A percentile compares a stretch with the other conserved stretches of the same genome.
phyloP scores from a whole-genome alignment of 2,888 invertebrate species.

The Drosophila tripunctata region DNA sequence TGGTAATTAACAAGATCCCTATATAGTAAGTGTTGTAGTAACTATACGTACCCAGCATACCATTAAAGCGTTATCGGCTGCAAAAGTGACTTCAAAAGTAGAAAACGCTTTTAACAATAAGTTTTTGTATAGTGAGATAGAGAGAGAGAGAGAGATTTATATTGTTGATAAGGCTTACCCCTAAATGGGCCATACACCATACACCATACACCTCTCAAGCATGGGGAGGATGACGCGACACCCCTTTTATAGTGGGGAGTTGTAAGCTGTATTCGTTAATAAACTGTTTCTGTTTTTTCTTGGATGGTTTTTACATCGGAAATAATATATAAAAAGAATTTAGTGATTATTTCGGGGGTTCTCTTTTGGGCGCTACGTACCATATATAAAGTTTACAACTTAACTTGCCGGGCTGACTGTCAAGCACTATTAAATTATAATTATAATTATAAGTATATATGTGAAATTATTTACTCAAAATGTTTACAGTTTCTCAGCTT shows the following conservation, averaged over 20 bases:
- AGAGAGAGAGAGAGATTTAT: slow-evolving; percentile 23
- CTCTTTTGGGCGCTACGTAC: slow-evolving; percentile 54
- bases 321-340: slow-evolving; percentile 29
- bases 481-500: slow-evolving; percentile 38
- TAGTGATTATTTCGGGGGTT: slow-evolving; percentile 33
- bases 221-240: too few species aligned
- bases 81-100: slow-evolving; percentile 67
- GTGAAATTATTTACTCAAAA: slow-evolving; percentile 40
- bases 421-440: slow-evolving; percentile 36
- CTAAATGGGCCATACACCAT: slow-evolving; percentile 56
- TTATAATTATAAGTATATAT: too few species aligned
- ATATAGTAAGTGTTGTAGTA: slow-evolving; percentile 22
- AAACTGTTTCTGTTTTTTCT: slow-evolving; percentile 15
- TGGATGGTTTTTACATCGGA: slow-evolving; percentile 20
- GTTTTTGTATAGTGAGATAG: slow-evolving; percentile 11
- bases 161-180: slow-evolving; percentile 72
- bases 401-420: slow-evolving; percentile 39
- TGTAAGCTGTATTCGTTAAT: too few species aligned
- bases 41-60: slow-evolving; percentile 70
- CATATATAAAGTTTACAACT: slow-evolving; percentile 51
- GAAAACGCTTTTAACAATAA: slow-evolving; percentile 58
- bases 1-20: slow-evolving; percentile 43
- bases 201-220: slow-evolving; percentile 17
- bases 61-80: slow-evolving; percentile 47
- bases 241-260: not conserved